These are phyloP conservation scores for Sarcophaga variegata DNA, from an alignment of 2,888 invertebrate genomes.

Conservation along the genomic window DNA sequence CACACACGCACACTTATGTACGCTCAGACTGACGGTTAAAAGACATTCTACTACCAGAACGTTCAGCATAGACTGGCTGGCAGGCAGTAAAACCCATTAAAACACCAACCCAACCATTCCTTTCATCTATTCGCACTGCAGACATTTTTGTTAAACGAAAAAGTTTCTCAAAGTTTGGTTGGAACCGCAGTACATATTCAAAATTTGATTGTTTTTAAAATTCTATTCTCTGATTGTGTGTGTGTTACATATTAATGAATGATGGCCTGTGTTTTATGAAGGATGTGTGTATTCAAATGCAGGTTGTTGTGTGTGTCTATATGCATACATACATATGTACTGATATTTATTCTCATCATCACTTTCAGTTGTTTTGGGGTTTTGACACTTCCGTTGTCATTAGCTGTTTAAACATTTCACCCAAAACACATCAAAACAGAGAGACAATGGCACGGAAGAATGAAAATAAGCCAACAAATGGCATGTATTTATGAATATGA, in stretches of 20 bases:
- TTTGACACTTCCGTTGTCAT: slow-evolving; percentile 57
- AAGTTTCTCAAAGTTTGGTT: slow-evolving; percentile 27
- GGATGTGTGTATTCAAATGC: too few species aligned
- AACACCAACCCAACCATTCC: neutral
- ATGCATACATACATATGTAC: slow-evolving; percentile 4
- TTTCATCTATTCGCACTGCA: neutral
- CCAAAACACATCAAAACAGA: slow-evolving; percentile 32
- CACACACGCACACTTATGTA: slow-evolving; percentile 36
- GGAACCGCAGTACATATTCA: slow-evolving; percentile 21
- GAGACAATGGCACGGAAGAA: slow-evolving; percentile 1
- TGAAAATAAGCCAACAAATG: neutral
- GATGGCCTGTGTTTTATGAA: slow-evolving; percentile 18
- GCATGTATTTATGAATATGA: neutral
- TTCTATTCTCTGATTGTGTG: neutral
- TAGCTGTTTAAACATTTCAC: slow-evolving; percentile 56
- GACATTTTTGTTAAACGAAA: slow-evolving; percentile 3
- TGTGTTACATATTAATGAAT: neutral
- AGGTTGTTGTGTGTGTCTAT: slow-evolving; percentile 7
- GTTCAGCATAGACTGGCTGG: neutral
- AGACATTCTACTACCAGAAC: neutral
- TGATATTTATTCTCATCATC: slow-evolving; percentile 15
- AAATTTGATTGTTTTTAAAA: slow-evolving; percentile 21
- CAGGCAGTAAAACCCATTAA: neutral
- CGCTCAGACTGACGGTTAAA: neutral
- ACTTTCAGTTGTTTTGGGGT: slow-evolving; percentile 43